phyloP scores from a whole-genome alignment of 2,797 vertebrate species.

The Myotis pilosus region DNA sequence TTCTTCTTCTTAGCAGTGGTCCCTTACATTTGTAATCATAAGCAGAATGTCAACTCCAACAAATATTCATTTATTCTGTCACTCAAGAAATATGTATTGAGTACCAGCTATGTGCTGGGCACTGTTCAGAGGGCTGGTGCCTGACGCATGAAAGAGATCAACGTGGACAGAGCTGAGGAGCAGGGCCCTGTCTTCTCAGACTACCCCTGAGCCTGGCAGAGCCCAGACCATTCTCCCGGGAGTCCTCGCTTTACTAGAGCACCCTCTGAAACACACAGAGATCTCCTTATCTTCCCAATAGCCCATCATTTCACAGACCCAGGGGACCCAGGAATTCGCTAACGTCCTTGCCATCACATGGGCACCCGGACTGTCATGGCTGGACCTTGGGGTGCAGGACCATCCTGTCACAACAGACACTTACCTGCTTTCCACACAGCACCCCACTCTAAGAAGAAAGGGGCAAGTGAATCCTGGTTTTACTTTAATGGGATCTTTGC shows the following conservation, averaged over 20 bases:
- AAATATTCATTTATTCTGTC: background rate
- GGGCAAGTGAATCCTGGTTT: background rate
- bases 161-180: background rate
- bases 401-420: background rate
- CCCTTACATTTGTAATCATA: background rate
- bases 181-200: background rate
- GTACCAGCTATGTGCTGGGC: background rate
- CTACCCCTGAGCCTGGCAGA: background rate
- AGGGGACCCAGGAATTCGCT: background rate
- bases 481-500: background rate
- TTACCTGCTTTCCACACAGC: background rate
- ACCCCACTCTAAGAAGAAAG: background rate
- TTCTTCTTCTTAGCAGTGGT: background rate
- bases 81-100: background rate
- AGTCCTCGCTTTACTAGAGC: background rate
- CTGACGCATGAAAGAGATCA: background rate
- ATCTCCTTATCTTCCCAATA: background rate
- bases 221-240: background rate
- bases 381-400: background rate
- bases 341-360: background rate
- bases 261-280: background rate
- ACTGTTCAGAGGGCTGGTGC: background rate
- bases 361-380: background rate
- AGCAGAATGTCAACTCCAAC: background rate
- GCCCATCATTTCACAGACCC: background rate